These are phyloP conservation scores for Alectoris magna DNA, from an alignment of 2,797 vertebrate genomes.

Conservation along the genomic window DNA sequence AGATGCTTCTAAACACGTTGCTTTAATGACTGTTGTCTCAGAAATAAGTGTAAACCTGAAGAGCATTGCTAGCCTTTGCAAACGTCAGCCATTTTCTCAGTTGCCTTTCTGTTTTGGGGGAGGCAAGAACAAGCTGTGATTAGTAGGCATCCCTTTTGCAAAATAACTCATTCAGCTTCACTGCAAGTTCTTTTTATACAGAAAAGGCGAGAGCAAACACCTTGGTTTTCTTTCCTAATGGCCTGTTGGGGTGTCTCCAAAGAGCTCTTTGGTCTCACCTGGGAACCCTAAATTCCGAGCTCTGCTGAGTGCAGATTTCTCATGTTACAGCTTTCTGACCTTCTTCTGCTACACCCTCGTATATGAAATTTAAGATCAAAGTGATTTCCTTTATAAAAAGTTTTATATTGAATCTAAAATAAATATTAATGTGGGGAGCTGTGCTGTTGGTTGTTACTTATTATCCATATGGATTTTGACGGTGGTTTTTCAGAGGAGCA, in stretches of 20 bases:
- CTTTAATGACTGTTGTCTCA: not conserved
- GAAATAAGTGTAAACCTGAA: not conserved
- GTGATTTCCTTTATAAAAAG: not conserved
- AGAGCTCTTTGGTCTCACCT: not conserved
- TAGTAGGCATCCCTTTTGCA: not conserved
- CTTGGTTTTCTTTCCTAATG: not conserved
- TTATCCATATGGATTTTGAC: not conserved
- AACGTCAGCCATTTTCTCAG: not conserved
- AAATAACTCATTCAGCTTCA: not conserved
- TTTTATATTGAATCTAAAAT: slow-evolving; percentile 1
- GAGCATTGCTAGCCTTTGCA: not conserved
- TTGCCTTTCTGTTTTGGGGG: not conserved
- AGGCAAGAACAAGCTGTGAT: not conserved
- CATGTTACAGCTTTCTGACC: slow-evolving; percentile 6
- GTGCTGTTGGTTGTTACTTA: not conserved
- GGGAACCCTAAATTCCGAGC: not conserved
- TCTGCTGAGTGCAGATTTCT: not conserved
- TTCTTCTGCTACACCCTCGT: not conserved
- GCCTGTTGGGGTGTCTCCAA: not conserved
- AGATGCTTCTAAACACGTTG: not conserved
- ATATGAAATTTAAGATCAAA: not conserved
- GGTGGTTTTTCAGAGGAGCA: not conserved
- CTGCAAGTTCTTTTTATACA: not conserved
- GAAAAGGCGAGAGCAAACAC: not conserved
- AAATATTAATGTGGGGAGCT: not conserved